Conservation (phyloP, 2,797 vertebrate species). For the Leuciscus waleckii region DNA sequence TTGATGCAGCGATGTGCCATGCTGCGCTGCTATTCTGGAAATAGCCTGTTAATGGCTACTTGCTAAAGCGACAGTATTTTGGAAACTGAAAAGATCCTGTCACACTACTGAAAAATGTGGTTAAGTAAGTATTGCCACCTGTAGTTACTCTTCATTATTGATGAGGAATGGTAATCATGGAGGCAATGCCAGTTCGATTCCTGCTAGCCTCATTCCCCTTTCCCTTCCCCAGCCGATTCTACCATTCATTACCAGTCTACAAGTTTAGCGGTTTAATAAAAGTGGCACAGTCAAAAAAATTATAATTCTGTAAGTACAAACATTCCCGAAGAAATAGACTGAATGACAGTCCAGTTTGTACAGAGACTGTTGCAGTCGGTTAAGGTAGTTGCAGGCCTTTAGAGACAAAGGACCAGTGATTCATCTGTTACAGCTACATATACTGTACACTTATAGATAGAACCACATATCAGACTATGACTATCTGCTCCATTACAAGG, state of each 20-base stretch:
- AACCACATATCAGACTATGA: conserved; percentile 29
- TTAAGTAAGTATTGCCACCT: not conserved
- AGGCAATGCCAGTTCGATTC: conserved; percentile 2
- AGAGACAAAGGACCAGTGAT: conserved; percentile 7
- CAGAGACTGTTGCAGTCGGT: not conserved
- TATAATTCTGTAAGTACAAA: not conserved
- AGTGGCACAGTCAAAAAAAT: not conserved
- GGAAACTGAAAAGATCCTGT: not conserved
- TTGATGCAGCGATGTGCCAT: not conserved
- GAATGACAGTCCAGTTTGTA: not conserved
- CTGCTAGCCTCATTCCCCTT: not conserved
- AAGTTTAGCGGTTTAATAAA: not conserved
- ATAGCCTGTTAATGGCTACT: conserved; percentile 13
- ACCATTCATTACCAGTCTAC: not conserved
- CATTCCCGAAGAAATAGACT: not conserved
- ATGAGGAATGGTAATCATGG: not conserved
- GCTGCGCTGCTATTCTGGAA: not conserved
- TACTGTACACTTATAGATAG: conserved; percentile 29
- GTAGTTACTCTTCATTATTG: conserved; percentile 4
- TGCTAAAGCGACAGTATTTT: not conserved
- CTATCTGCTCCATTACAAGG: not conserved
- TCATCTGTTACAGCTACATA: conserved; percentile 3
- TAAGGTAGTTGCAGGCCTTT: not conserved
- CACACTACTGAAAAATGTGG: not conserved
- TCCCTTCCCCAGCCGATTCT: not conserved